Conservation (phyloP, 2,797 vertebrate species). For the Poecilia picta region DNA sequence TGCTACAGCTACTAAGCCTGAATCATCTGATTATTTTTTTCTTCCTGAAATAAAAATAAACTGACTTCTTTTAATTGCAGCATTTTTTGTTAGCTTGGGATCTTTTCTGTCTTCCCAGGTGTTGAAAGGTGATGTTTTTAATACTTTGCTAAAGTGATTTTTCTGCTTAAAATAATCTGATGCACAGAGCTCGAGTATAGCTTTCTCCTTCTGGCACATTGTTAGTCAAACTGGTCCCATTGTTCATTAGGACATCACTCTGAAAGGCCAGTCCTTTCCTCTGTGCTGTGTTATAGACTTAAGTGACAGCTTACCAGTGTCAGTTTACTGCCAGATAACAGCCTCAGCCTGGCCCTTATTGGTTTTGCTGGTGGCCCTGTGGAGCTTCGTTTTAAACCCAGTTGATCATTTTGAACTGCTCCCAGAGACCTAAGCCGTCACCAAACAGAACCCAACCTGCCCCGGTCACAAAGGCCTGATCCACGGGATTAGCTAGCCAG, state of each 20-base stretch:
- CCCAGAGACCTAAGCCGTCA: constrained; percentile 79
- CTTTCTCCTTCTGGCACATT: constrained; percentile 60
- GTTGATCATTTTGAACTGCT: constrained; percentile 82
- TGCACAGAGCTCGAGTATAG: constrained; percentile 45
- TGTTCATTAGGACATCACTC: constrained; percentile 51
- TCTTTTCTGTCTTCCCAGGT: not conserved
- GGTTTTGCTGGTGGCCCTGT: constrained; percentile 75
- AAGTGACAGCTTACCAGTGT: constrained; percentile 78
- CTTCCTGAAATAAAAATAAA: not conserved
- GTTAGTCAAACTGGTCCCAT: constrained; percentile 66
- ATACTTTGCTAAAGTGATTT: constrained; percentile 20
- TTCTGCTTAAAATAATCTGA: constrained; percentile 30
- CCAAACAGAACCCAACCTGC: constrained; percentile 86
- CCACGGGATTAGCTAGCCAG: constrained; percentile 81
- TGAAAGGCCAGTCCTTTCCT: constrained; percentile 63
- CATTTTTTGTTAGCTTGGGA: not conserved
- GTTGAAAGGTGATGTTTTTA: constrained; percentile 29
- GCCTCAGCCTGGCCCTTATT: constrained; percentile 70
- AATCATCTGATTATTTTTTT: not conserved
- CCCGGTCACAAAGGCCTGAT: constrained; percentile 82
- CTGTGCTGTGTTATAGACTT: constrained; percentile 69
- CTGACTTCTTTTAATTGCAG: not conserved
- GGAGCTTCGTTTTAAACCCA: constrained; percentile 78
- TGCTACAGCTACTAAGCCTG: not conserved
- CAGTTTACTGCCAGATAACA: constrained; percentile 79